A percentile compares a stretch with the other conserved stretches of the same genome.
Evolutionary conservation across 2,888 invertebrate genomes (phyloP).

Genomic region (Hemaris fuciformis): DNA sequence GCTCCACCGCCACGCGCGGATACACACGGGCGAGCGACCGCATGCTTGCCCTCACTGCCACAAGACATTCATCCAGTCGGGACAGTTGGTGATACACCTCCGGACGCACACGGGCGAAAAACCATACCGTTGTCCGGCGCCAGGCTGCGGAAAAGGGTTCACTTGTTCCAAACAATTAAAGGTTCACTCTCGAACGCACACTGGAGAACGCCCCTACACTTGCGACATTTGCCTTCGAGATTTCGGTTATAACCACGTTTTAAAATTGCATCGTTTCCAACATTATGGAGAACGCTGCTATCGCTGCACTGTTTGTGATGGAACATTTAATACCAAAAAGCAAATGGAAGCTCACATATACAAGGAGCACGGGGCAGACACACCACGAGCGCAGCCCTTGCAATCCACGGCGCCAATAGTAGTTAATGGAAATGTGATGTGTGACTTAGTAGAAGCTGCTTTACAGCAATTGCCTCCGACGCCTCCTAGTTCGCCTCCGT

Average conservation of each 20-base stretch:
- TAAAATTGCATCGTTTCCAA: conserved; percentile 93
- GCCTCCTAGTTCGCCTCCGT: conserved; percentile 81
- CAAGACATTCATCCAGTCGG: conserved; percentile 95
- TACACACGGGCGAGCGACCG: conserved; percentile 94
- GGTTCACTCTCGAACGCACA: conserved; percentile 94
- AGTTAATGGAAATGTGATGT: conserved; percentile 64
- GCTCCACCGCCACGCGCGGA: conserved; percentile 93
- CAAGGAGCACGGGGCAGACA: conserved; percentile 79
- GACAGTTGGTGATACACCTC: conserved; percentile 94
- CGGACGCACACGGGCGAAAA: conserved; percentile 94
- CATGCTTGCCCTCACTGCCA: conserved; percentile 93
- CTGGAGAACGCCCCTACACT: conserved; percentile 94
- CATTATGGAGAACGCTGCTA: conserved; percentile 96
- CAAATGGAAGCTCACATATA: conserved; percentile 93
- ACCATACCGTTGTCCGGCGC: conserved; percentile 90
- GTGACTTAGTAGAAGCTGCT: conserved; percentile 69
- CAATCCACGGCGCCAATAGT: conserved; percentile 53
- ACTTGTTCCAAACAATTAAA: conserved; percentile 95
- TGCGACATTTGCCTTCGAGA: conserved; percentile 95
- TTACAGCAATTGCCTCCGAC: conserved; percentile 79
- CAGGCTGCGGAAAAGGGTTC: conserved; percentile 93
- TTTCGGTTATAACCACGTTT: conserved; percentile 95
- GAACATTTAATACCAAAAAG: conserved; percentile 94
- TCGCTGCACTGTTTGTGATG: conserved; percentile 95
- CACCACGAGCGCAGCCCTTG: conserved; percentile 59